Evolutionary conservation across 2,113 vertebrate species (phyloP), one percentile per base, ranked within the genome.

Genomic region (Thunnus maccoyii): DNA sequence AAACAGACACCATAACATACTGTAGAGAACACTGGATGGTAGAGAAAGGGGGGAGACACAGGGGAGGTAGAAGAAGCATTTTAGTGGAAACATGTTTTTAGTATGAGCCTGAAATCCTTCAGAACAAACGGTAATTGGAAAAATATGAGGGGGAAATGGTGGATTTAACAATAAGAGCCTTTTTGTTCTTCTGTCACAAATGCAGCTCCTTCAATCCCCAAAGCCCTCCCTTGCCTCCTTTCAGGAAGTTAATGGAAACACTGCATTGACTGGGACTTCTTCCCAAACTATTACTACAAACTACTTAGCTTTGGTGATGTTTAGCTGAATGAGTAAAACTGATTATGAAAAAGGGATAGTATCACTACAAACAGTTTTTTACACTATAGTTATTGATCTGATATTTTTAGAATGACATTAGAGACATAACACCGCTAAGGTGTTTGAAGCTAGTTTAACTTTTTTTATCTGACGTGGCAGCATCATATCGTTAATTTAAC

Each of bases 21-120:
- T 41, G 36, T 41, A 41, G 55, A 67, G 15, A 52, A 41, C 22
- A 48, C 13, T 51, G 68, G 58, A 64, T 41, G 16, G 54, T 3
- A n/a, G 14, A 61, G 16, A 76, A 22, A 64, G 14, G 18, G 58
- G 62, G 61, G 61, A 5, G 68, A 65, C 62, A 46, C 5, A 25
- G 47, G 54, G 76, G 77, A 68, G 78, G 72, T 50, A 63, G 50
- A 63, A 61, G 77, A 85, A 65, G 61, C 89, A 66, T 83, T 92
- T 94, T 82, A 94, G 87, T 93, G 83, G 83, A 94, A 94, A 94
- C 93, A 94, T 86, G 89, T 93, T 95, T 94, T 91, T 69, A 88
- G 84, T 86, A 85, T 82, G 76, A 86, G 87, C 44, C 80, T 74
- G 86, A 88, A 88, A 87, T 92, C 78, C 88, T 84, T 92, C 83